Base-by-base conservation (phyloP, 2,113 vertebrate genomes). In the Pleuronectes platessa region DNA sequence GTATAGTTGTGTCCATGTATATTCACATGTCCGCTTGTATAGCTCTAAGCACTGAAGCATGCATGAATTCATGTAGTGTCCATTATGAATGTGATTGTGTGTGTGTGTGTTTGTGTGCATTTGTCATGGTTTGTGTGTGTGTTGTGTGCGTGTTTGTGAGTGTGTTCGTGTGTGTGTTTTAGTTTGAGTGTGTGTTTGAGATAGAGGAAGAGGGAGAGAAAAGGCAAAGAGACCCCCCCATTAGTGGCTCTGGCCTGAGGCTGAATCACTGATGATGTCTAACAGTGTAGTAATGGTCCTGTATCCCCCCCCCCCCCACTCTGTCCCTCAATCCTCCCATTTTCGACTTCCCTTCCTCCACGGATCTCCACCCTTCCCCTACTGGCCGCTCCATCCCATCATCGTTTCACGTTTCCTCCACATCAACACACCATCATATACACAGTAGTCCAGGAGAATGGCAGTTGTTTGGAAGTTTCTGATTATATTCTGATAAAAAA, bases 201-300 rank as follows among this genome's bases (percentile, higher is more conserved):
- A 77, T 18, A 58, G 67, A 45, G 61, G 14, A 61, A 54, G 68
- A 65, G 63, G 58, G 68, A 73, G 71, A 70, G 69, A 60, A 61
- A 18, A 54, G 49, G 76, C 58, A 59, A 58, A 85, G 76, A 89
- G 80, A 62, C 17, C 17, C 60, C 84, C 66, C 87, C 84, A 91
- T 92, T 90, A 88, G 86, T 71, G 18, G 51, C 55, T 80, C 21
- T 76, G 75, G 76, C 89, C 86, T 17, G 49, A 71, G 88, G 89
- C 81, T 75, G 82, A 88, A 86, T 87, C 84, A 74, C 76, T 74
- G 74, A 87, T 81, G 78, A 90, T 91, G 88, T 91, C 89, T 86
- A 77, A 87, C 78, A 88, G 75, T 67, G 74, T 8, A 84, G 78
- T 86, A 86, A 87, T 78, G 80, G 76, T 81, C 67, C 79, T 76